A percentile compares a stretch with the other conserved stretches of the same genome.
Evolutionary conservation across 2,888 invertebrate genomes (phyloP).

Genomic region (Tricholauxania praeusta): DNA sequence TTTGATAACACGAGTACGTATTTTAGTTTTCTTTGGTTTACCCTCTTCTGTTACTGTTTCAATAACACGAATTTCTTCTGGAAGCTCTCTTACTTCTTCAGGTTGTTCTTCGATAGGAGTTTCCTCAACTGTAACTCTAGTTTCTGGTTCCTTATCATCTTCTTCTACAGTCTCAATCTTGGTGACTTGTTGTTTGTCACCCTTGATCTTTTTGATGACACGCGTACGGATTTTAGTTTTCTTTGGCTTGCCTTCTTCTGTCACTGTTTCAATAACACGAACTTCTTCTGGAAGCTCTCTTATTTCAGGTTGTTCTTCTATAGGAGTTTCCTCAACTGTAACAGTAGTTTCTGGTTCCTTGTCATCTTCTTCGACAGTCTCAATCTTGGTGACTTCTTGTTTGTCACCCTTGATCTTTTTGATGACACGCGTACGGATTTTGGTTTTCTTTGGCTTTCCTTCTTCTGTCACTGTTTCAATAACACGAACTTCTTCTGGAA

Average conservation of each 20-base stretch:
- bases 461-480: constrained; percentile 49
- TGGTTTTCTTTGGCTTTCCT: constrained; percentile 49
- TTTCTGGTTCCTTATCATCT: constrained; percentile 21
- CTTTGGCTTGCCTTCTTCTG: not conserved
- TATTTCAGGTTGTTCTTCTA: not conserved
- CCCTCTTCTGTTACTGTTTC: constrained; percentile 29
- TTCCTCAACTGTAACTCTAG: constrained; percentile 19
- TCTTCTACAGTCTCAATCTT: constrained; percentile 20
- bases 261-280: constrained; percentile 26
- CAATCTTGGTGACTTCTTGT: constrained; percentile 54
- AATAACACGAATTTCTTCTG: constrained; percentile 22
- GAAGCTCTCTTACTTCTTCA: not conserved
- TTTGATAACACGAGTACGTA: constrained; percentile 27
- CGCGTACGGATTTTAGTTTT: not conserved
- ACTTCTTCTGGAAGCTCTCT: constrained; percentile 57
- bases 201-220: constrained; percentile 8
- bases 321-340: constrained; percentile 47
- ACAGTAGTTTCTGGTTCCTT: constrained; percentile 50
- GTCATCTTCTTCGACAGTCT: constrained; percentile 54
- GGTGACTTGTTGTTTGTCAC: constrained; percentile 11
- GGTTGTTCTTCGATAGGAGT: not conserved
- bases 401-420: constrained; percentile 54
- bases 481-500: no score
- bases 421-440: constrained; percentile 53
- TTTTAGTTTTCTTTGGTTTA: constrained; percentile 20